Conservation (phyloP, 2,888 invertebrate species). For the Drosophila conformis region DNA sequence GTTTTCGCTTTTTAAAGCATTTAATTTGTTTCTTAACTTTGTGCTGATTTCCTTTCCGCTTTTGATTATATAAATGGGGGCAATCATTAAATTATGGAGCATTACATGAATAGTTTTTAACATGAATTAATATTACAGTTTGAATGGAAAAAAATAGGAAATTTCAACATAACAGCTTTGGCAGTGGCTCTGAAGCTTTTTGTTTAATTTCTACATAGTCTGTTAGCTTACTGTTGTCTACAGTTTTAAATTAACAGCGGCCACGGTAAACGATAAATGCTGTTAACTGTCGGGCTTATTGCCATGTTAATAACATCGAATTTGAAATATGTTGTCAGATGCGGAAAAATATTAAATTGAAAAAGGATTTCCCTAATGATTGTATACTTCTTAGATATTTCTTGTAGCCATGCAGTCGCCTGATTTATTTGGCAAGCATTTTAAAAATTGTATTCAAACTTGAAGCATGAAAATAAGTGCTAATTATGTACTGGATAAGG, state of each 20-base stretch:
- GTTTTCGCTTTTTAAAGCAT: background rate
- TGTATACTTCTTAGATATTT: background rate
- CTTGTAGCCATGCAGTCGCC: background rate
- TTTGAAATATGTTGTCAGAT: background rate
- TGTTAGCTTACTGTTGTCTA: conserved; percentile 25
- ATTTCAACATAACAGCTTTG: conserved; percentile 16
- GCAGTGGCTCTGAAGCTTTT: background rate
- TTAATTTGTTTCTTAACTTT: background rate
- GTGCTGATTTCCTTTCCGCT: background rate
- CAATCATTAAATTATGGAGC: background rate
- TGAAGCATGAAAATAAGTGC: background rate
- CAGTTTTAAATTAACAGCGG: background rate
- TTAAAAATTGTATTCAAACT: background rate
- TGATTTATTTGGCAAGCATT: conserved; percentile 30
- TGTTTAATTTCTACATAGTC: background rate
- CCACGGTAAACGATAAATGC: conserved; percentile 22
- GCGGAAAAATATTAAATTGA: background rate
- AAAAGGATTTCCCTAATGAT: background rate
- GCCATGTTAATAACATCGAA: background rate
- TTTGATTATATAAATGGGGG: background rate
- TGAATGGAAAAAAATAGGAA: background rate
- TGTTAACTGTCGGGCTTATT: background rate
- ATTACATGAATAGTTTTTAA: background rate
- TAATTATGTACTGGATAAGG: conserved; percentile 36
- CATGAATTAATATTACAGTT: background rate